A percentile compares a stretch with the other conserved stretches of the same genome.
Evolutionary conservation across 2,113 vertebrate species (phyloP).

Genomic region (Toxotes chatareus): DNA sequence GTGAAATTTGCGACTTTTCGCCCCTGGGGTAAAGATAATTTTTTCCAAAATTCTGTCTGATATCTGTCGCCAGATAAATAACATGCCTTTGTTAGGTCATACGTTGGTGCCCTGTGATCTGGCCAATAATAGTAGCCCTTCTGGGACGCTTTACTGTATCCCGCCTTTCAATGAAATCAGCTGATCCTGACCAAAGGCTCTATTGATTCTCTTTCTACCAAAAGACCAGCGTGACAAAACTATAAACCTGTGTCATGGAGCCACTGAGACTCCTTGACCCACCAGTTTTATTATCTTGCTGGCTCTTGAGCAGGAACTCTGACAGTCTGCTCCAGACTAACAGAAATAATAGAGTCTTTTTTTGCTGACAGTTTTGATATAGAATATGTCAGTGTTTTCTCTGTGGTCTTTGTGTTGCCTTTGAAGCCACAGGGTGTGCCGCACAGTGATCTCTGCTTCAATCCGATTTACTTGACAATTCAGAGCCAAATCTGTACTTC

Average conservation of each 20-base stretch:
- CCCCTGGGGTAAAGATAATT: background rate
- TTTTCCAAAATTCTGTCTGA: background rate
- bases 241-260: constrained; percentile 43
- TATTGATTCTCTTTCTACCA: constrained; percentile 51
- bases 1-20: background rate
- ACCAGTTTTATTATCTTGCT: constrained; percentile 25
- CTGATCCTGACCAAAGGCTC: constrained; percentile 54
- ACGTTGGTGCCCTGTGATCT: constrained; percentile 26
- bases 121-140: constrained; percentile 25
- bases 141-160: constrained; percentile 22
- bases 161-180: constrained; percentile 57
- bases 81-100: constrained; percentile 15
- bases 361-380: constrained; percentile 49
- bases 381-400: constrained; percentile 53
- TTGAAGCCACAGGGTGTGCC: constrained; percentile 50
- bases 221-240: constrained; percentile 52
- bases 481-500: constrained; percentile 46
- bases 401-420: constrained; percentile 54
- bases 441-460: constrained; percentile 46
- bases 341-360: constrained; percentile 44
- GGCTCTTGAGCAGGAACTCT: constrained; percentile 27
- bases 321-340: constrained; percentile 27
- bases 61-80: background rate
- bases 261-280: constrained; percentile 32
- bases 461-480: constrained; percentile 64